Evolutionary conservation across 2,113 vertebrate genomes (phyloP).

Genomic region (Rhinopomastus cyanomelas): DNA sequence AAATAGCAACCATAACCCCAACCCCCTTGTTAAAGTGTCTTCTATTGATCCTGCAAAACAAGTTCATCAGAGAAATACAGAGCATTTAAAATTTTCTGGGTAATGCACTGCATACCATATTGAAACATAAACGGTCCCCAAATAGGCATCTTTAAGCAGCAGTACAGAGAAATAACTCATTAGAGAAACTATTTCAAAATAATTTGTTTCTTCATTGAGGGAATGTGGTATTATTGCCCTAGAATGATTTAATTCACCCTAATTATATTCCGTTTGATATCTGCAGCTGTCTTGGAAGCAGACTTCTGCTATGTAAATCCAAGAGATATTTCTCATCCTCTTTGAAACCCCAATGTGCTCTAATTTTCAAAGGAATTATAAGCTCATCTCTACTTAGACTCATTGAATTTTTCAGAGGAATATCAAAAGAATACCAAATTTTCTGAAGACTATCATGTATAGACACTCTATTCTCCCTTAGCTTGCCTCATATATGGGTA

Average conservation of each 20-base stretch:
- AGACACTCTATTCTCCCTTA: not conserved
- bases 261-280: conserved; percentile 63
- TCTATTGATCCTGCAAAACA: conserved; percentile 65
- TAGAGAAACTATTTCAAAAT: conserved; percentile 35
- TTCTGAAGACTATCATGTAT: not conserved
- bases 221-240: conserved; percentile 39
- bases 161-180: conserved; percentile 45
- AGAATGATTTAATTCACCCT: conserved; percentile 48
- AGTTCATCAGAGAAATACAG: conserved; percentile 58
- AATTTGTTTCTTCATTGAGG: conserved; percentile 25
- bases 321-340: conserved; percentile 8
- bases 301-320: conserved; percentile 45
- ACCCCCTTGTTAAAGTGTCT: conserved; percentile 53
- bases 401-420: not conserved
- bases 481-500: not conserved
- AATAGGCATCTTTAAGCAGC: conserved; percentile 55
- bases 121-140: conserved; percentile 55
- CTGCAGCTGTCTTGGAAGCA: conserved; percentile 48
- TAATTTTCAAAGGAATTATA: conserved; percentile 55
- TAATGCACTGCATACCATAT: not conserved
- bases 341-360: conserved; percentile 10
- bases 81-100: conserved; percentile 61
- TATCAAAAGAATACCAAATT: conserved; percentile 4
- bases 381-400: not conserved
- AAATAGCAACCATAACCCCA: conserved; percentile 52